Evolutionary conservation across 2,888 invertebrate species (phyloP), one percentile per base, ranked within the genome.

Genomic region (Strigamia crassipes): DNA sequence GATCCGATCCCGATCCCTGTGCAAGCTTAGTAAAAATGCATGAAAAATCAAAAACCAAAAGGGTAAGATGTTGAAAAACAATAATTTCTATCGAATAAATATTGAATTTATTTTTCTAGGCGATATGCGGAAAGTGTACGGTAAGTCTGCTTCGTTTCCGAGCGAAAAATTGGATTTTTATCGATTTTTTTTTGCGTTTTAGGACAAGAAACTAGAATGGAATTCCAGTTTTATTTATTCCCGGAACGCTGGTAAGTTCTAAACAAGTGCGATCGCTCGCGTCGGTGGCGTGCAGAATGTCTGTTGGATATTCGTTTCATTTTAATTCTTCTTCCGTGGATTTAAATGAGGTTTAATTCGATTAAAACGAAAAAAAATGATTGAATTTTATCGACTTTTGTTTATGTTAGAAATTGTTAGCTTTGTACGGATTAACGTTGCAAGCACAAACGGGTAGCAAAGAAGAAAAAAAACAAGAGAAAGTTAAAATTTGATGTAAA

Each of bases 251-350:
- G 99, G 98, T 34, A 31, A 31, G 66, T 83, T 61, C n/a, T 82
- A 83, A 87, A 89, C 79, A 87, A 93, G 93, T 93, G 77, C 91
- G 99, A 23, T 98, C 98, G 0, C 87, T 99, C 83, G 97, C 95
- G 38, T 98, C 98, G 0, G 93, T 98, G 0, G 95, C 97, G 78
- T 89, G 97, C 81, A 91, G 95, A 83, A 97, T 96, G 89, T 92
- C 94, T 10, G 88, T 94, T 61, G 92, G 93, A 82, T 90, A 91
- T 66, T 90, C 91, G 13, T 93, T 92, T 86, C 94, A 96, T 87
- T 95, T 99, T 89, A 95, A 99, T 88, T 97, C 93, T 87, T 99
- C 96, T 88, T 91, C 96, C 51, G 92, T 97, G 51, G 95, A 96
- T 88, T 93, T 94, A 84, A 94, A 96, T 88, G 95, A 96, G 88